Evolutionary conservation across 2,888 invertebrate genomes (phyloP).

Genomic region (Caenorhabditis sp.): DNA sequence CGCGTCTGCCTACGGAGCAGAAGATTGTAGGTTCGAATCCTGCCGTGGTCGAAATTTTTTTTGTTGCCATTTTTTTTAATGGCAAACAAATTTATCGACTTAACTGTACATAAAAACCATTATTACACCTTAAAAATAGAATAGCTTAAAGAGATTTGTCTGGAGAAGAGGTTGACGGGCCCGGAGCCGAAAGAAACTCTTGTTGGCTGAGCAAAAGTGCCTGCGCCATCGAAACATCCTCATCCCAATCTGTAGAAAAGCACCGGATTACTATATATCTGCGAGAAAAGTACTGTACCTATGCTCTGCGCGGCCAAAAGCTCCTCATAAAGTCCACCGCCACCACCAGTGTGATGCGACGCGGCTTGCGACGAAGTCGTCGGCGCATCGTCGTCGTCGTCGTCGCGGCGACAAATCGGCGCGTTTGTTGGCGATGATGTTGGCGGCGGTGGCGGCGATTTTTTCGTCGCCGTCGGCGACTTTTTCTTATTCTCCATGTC

Average conservation of each 20-base stretch:
- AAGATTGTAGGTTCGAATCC: conserved; percentile 72
- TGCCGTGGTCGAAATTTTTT: conserved; percentile 55
- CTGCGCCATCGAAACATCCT: conserved; percentile 52
- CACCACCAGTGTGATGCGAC: too few relatives aligned
- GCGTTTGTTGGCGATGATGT: conserved; percentile 8
- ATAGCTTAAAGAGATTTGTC: background rate
- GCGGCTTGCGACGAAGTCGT: conserved; percentile 9
- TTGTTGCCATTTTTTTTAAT: background rate
- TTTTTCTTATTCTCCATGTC: conserved; percentile 17
- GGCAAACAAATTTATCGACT: too few relatives aligned
- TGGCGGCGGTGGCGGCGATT: background rate
- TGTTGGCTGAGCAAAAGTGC: conserved; percentile 62
- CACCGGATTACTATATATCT: background rate
- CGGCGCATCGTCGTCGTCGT: background rate
- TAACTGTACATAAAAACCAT: too few relatives aligned
- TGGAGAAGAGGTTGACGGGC: background rate
- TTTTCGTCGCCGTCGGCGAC: background rate
- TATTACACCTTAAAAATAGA: too few relatives aligned
- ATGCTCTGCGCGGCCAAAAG: conserved; percentile 45
- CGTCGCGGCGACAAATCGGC: too few relatives aligned
- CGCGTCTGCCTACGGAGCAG: conserved; percentile 72
- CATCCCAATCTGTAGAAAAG: conserved; percentile 23
- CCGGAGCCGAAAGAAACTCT: conserved; percentile 23
- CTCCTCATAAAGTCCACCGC: conserved; percentile 60
- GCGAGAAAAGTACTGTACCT: conserved; percentile 10